Conservation (phyloP, 2,888 invertebrate species). For the Nomada hirtipes region DNA sequence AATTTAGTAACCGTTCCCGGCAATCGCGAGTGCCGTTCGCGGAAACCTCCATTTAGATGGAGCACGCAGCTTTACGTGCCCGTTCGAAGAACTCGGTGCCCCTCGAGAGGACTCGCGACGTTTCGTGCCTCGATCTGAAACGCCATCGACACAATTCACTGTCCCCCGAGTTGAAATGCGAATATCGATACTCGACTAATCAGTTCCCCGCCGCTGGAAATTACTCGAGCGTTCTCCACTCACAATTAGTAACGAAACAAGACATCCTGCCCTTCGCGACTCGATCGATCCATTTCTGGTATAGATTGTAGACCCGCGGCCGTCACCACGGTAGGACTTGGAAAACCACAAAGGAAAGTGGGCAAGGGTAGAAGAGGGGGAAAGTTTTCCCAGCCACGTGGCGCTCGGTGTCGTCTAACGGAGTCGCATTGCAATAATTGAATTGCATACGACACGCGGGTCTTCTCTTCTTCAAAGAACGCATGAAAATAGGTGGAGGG, state of each 20-base stretch:
- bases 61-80: constrained; percentile 31
- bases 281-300: not conserved
- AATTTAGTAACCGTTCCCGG: constrained; percentile 63
- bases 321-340: not conserved
- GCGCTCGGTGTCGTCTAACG: constrained; percentile 64
- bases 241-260: too few relatives aligned
- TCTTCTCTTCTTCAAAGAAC: constrained; percentile 77
- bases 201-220: not conserved
- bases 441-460: constrained; percentile 78
- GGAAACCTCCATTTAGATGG: constrained; percentile 54
- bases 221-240: not conserved
- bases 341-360: not conserved
- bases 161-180: not conserved
- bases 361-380: not conserved
- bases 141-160: not conserved
- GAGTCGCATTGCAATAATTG: constrained; percentile 78
- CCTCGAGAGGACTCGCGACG: not conserved
- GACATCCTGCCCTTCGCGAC: not conserved
- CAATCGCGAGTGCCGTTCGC: constrained; percentile 60
- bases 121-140: constrained; percentile 20
- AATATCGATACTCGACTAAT: not conserved
- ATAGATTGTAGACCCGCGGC: not conserved
- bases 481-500: constrained; percentile 73
- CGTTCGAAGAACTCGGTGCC: not conserved
- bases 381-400: constrained; percentile 56